Conservation (phyloP, 2,797 vertebrate species). For the Manis pentadactyla region DNA sequence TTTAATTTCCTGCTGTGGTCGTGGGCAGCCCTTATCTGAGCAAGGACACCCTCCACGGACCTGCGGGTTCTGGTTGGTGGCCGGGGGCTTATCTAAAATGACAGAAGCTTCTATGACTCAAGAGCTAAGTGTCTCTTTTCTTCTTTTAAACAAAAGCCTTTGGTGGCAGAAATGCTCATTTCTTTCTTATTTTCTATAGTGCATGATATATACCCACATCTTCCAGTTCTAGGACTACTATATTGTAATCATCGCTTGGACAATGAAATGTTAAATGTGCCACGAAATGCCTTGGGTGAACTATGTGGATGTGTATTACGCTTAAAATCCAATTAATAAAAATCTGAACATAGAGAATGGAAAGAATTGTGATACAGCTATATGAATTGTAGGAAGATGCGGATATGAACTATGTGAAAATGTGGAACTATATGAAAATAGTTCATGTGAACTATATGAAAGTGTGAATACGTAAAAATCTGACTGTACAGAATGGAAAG, state of each 20-base stretch:
- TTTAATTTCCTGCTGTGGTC: neutral
- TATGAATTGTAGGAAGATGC: too few relatives aligned
- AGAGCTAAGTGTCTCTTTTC: neutral
- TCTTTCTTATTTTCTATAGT: neutral
- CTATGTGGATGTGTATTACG: neutral
- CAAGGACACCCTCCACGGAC: neutral
- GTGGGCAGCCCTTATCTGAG: neutral
- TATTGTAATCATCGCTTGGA: neutral
- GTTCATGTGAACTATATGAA: neutral
- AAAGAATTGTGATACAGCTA: neutral
- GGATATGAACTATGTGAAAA: too few relatives aligned
- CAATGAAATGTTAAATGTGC: neutral
- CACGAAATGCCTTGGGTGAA: neutral
- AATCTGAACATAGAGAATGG: neutral
- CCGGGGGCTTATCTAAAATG: constrained; percentile 35
- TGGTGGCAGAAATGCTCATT: neutral
- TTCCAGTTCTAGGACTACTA: neutral
- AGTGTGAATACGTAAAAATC: neutral
- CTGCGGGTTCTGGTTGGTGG: neutral
- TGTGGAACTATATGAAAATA: too few relatives aligned
- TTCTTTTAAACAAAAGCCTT: constrained; percentile 33
- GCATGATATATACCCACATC: neutral
- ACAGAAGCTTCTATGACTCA: neutral
- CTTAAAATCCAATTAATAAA: neutral
- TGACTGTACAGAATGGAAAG: neutral